Evolutionary conservation across 2,797 vertebrate species (phyloP).

Genomic region (Epinephelus awoara): DNA sequence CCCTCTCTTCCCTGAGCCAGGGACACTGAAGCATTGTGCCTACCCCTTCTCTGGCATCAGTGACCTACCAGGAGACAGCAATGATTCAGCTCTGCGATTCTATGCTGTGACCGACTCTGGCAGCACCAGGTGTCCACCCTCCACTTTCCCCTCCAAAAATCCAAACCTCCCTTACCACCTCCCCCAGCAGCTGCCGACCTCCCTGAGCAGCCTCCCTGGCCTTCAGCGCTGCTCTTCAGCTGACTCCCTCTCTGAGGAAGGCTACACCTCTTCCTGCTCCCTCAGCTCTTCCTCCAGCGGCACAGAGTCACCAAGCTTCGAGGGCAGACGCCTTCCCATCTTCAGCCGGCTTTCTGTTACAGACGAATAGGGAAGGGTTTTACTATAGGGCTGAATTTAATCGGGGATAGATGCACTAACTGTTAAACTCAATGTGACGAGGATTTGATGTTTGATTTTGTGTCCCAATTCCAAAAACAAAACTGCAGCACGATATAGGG

Average conservation of each 20-base stretch:
- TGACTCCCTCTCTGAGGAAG: slow-evolving; percentile 89
- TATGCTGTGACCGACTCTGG: slow-evolving; percentile 71
- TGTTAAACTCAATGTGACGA: slow-evolving; percentile 33
- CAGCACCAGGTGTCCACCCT: neutral
- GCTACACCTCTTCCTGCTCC: slow-evolving; percentile 89
- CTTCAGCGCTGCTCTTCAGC: slow-evolving; percentile 87
- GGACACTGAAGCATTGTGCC: slow-evolving; percentile 65
- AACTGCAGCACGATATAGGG: neutral
- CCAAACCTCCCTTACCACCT: slow-evolving; percentile 5
- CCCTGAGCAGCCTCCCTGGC: slow-evolving; percentile 62
- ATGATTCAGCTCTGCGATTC: slow-evolving; percentile 65
- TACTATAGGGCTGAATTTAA: slow-evolving; percentile 43
- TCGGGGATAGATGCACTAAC: slow-evolving; percentile 7
- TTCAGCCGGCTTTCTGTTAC: slow-evolving; percentile 91
- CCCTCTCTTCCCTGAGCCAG: slow-evolving; percentile 74
- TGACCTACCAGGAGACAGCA: slow-evolving; percentile 38
- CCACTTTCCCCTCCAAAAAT: slow-evolving; percentile 40
- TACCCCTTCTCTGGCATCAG: slow-evolving; percentile 69
- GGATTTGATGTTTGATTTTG: no score
- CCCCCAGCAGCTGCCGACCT: slow-evolving; percentile 36
- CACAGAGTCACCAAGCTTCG: slow-evolving; percentile 86
- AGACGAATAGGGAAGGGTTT: slow-evolving; percentile 81
- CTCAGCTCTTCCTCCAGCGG: slow-evolving; percentile 84
- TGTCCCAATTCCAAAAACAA: neutral
- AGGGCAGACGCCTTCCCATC: slow-evolving; percentile 89